Evolutionary conservation across 2,888 invertebrate species (phyloP).

Genomic region (Eristalinus sepulchralis): DNA sequence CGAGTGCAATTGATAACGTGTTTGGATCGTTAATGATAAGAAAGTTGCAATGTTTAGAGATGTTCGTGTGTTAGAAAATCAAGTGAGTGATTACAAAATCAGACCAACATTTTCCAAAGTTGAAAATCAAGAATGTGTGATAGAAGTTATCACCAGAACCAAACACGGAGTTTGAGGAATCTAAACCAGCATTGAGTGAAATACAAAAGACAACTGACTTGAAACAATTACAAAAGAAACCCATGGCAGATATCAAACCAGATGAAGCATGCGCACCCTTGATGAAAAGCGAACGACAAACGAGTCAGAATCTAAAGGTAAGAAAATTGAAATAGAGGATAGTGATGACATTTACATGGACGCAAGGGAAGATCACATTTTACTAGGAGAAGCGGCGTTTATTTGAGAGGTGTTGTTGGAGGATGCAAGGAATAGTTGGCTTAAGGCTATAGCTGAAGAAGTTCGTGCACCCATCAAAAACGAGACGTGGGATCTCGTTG

Average conservation of each 20-base stretch:
- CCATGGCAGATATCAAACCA: neutral
- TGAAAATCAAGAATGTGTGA: neutral
- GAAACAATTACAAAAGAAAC: neutral
- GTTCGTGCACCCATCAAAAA: neutral
- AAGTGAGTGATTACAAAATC: neutral
- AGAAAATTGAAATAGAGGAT: neutral
- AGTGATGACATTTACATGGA: neutral
- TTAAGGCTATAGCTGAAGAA: neutral
- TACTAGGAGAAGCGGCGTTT: neutral
- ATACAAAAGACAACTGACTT: neutral
- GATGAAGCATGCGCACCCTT: neutral
- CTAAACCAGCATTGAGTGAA: neutral
- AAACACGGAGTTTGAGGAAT: neutral
- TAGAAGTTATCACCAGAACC: neutral
- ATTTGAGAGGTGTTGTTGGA: neutral
- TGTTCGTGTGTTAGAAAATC: neutral
- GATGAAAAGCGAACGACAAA: neutral
- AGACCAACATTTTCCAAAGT: neutral
- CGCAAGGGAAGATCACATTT: neutral
- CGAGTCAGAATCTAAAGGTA: neutral
- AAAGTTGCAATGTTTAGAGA: neutral
- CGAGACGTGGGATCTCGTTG: neutral
- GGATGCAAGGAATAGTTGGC: neutral
- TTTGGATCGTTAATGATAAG: conserved; percentile 60
- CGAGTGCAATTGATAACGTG: conserved; percentile 71